Evolutionary conservation across 2,797 vertebrate genomes (phyloP), one percentile per base, ranked within the genome.

Genomic region (Acanthopagrus latus): DNA sequence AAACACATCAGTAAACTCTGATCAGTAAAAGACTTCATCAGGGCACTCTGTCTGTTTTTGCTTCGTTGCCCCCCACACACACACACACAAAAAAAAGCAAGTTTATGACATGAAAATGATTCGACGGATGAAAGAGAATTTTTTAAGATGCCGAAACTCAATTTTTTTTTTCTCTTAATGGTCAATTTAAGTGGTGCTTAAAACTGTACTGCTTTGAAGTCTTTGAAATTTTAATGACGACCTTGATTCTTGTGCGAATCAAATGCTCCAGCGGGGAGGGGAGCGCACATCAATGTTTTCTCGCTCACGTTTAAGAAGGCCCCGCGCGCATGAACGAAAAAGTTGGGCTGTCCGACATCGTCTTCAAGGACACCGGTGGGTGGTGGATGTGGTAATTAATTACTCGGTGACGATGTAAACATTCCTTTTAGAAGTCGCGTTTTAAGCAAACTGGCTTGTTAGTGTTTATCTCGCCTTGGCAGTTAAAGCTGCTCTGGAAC

Each of bases 221-320:
- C 86, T 90, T 89, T 88, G 82, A 88, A 90, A 88, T 82, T 80
- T 88, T 88, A 92, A 92, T 86, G 88, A 83, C 74, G 85, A 86
- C 92, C 88, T 91, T 93, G 91, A 86, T 92, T 89, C 65, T 74
- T 77, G 76, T 70, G 73, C 78, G 74, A 85, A 86, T 89, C 65
- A 83, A 87, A 86, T 70, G 74, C 65, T 77, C 78, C 76, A 55
- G 38, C 5, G 25, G 16, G 47, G 46, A 78, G 51, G 14, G 47
- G 47, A 71, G 79, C 62, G 33, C 75, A 77, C 83, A 72, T 86
- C 82, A 57, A 4, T 69, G 77, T 64, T 71, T 33, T 74, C 75
- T 75, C 41, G 2, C 78, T 84, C 60, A 25, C 6, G 7, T 76
- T 76, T 48, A 69, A n/a, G n/a, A 85, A 82, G 38, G 63, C 75